Conservation (phyloP, 53 echinoderm and acorn worm genomes). For the Holothuria scabra region DNA sequence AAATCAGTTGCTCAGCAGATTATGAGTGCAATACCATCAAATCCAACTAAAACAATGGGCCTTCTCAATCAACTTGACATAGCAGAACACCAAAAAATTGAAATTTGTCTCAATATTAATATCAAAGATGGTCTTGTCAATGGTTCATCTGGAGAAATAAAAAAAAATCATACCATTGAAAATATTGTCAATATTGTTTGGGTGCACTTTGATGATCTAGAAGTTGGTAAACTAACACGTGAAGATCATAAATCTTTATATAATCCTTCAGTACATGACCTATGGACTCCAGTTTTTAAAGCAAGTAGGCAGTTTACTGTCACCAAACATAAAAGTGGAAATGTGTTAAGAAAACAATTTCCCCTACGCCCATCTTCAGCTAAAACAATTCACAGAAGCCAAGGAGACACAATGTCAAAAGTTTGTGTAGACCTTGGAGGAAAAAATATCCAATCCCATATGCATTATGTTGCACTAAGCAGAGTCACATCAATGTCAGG, state of each 20-base stretch:
- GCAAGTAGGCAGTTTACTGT: slow-evolving; percentile 2
- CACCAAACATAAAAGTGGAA: background rate
- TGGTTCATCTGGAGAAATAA: slow-evolving; percentile 11
- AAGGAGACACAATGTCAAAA: background rate
- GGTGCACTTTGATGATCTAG: slow-evolving; percentile 5
- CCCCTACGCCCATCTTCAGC: background rate
- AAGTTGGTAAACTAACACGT: slow-evolving; percentile 14
- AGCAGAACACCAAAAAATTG: slow-evolving; percentile 6
- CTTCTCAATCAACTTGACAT: background rate
- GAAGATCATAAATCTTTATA: background rate
- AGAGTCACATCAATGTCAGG: slow-evolving; percentile 34
- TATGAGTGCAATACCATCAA: background rate
- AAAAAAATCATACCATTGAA: background rate
- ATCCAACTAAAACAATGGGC: slow-evolving; percentile 13
- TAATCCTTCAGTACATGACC: background rate
- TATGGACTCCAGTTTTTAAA: slow-evolving; percentile 13
- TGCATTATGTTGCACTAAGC: slow-evolving; percentile 53
- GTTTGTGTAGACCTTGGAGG: background rate
- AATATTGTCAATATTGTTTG: slow-evolving; percentile 16
- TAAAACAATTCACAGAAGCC: slow-evolving; percentile 24
- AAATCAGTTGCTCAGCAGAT: background rate
- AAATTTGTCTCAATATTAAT: slow-evolving; percentile 1
- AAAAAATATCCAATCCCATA: background rate
- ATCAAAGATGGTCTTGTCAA: slow-evolving; percentile 17
- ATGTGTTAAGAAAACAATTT: slow-evolving; percentile 17